A percentile compares a stretch with the other conserved stretches of the same genome.
Conservation (phyloP, 2,113 vertebrate species). For the Pogonocichla stellata region DNA sequence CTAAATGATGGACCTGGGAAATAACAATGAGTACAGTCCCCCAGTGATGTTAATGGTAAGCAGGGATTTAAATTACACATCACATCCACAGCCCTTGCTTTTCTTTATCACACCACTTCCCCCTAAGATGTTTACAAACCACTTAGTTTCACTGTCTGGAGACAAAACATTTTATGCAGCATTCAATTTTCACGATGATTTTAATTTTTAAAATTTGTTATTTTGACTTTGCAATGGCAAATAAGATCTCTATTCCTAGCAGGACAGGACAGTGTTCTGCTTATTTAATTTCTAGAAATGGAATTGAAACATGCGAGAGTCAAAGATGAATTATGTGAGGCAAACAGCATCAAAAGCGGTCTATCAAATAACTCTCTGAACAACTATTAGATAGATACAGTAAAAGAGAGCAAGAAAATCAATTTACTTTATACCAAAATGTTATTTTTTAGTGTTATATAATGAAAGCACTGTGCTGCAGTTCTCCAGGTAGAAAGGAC, state of each 20-base stretch:
- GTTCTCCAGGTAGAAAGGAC: not conserved
- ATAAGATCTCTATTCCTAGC: not conserved
- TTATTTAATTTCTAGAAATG: not conserved
- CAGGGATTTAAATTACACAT: not conserved
- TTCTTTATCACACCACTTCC: not conserved
- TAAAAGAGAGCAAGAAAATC: not conserved
- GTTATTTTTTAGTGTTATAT: not conserved
- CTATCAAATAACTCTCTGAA: not conserved
- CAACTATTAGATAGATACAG: not conserved
- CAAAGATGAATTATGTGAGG: not conserved
- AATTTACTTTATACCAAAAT: not conserved
- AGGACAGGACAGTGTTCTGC: not conserved
- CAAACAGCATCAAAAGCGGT: not conserved
- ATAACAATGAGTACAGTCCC: not conserved
- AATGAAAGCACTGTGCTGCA: not conserved
- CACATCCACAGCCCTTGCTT: not conserved
- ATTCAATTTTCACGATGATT: not conserved
- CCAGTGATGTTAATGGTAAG: not conserved
- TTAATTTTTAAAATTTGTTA: not conserved
- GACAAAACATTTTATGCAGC: not conserved
- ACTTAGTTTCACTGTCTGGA: not conserved
- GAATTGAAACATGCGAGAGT: not conserved
- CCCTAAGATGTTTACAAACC: not conserved
- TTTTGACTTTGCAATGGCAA: not conserved
- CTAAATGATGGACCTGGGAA: not conserved